Conservation (phyloP, 2,797 vertebrate genomes). For the Miichthys miiuy region DNA sequence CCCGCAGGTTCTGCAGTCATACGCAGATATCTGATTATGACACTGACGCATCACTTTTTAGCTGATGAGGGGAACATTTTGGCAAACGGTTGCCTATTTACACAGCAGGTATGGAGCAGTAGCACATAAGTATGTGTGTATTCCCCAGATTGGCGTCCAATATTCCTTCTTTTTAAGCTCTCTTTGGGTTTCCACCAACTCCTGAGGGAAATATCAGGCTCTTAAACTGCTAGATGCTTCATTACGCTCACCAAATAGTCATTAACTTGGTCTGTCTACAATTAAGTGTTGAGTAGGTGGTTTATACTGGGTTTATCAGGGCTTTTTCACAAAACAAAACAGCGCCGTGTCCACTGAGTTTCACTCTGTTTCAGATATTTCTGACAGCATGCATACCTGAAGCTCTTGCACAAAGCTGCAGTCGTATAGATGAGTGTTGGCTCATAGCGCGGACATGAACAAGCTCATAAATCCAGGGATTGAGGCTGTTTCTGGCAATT, state of each 20-base stretch:
- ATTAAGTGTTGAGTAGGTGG: not conserved
- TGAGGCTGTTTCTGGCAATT: constrained; percentile 16
- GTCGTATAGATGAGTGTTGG: not conserved
- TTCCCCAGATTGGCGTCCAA: not conserved
- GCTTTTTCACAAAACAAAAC: not conserved
- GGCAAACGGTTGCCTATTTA: not conserved
- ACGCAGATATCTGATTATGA: no score
- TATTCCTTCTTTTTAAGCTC: not conserved
- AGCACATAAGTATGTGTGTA: not conserved
- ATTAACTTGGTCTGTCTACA: not conserved
- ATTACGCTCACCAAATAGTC: not conserved
- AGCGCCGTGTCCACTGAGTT: no score
- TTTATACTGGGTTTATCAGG: not conserved
- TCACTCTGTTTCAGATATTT: not conserved
- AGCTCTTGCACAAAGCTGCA: not conserved
- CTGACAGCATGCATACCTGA: not conserved
- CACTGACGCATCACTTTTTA: not conserved
- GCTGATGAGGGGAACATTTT: not conserved
- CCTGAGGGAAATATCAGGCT: not conserved
- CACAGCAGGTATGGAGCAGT: not conserved
- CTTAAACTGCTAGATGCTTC: not conserved
- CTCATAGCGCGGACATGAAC: constrained; percentile 8
- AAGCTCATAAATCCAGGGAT: constrained; percentile 15
- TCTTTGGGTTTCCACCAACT: not conserved
- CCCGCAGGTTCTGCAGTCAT: no score